Base-by-base conservation (phyloP, 53 echinoderm and acorn worm genomes). In the Arbacia lixula region DNA sequence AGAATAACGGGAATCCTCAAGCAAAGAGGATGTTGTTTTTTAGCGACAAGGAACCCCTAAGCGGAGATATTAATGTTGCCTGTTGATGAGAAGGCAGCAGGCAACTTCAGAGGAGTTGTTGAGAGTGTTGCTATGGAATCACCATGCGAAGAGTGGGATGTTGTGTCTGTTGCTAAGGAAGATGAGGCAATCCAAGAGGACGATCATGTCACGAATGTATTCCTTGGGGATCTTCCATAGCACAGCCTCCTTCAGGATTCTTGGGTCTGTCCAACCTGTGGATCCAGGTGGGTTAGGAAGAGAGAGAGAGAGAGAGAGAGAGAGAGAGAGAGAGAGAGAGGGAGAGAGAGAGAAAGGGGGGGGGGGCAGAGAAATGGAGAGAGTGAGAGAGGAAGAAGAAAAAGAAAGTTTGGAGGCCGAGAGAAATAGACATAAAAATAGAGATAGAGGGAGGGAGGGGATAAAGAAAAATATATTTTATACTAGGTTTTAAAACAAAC, bases 131-230 rank as follows among this genome's bases (percentile, higher is more conserved):
- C 52, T 51, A 12, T 51, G 52, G 12, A 51, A 51, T 77, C 58
- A 77, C 77, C 77, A 77, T 19, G 77, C 28, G 22, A 77, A 77
- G 56, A 77, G 77, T 22, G 77, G 40, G 27, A 77, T 58, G 39
- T 77, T 6, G 22, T 55, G 26, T 58, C 57, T 77, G 34, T 57
- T 58, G 77, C 77, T 77, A 9, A 77, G 77, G 27, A 36, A 77
- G 58, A 77, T 54, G 39, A 77, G 60, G 34, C 77, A 77, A 39
- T 77, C 77, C 17, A 77, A 40, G 25, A 77, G 36, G 58, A 77
- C 57, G 58, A 77, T 77, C 77, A 77, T 77, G 58, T 77, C 77
- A 58, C 57, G 77, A 14, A 77, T 77, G 36, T 57, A 46, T 38
- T 77, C 36, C 46, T 58, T 57, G 22, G 77, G 60, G 21, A 77